Base-by-base conservation (phyloP, 2,113 vertebrate species). In the Porphyrio hochstetteri region DNA sequence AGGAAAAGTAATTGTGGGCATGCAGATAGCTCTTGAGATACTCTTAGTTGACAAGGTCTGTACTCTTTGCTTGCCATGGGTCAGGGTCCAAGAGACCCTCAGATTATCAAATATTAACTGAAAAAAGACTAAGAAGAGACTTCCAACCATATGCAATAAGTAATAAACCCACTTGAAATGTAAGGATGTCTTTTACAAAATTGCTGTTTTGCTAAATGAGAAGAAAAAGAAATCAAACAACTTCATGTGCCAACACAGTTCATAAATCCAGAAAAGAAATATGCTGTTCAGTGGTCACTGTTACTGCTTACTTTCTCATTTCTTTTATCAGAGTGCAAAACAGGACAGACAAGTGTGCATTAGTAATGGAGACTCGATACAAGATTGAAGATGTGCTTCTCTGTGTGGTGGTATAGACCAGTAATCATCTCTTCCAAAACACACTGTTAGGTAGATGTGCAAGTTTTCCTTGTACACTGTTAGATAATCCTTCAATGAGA, bases 1-100 rank as follows among this genome's bases (percentile, higher is more conserved):
- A 65, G 11, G 33, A 84, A 80, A 78, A 44, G 10, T 48, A 57
- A 70, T 20, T 0, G 0, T 2, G 4, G 29, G 31, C 21, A 40
- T 4, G 27, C 4, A 64, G 38, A 56, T 79, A 55, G 5, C 23
- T 42, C 10, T 56, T 57, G 59, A 77, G 8, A 25, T 79, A 53
- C 16, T 84, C 12, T 60, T 52, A 40, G 3, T 42, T 46, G 27
- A 38, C 25, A 77, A 31, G 23, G 38, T 6, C 12, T 84, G 70
- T 72, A 19, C 18, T 52, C 11, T 77, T 46, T 67, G 16, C 56
- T 81, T 86, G 16, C 16, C 7, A 3, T 16, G 7, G 48, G 48
- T 56, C 29, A 84, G 13, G 5, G 7, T 72, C 17, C n/a, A 9
- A 57, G 33, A 50, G 42, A 92, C 35, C 15, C 42, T 85, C 24